Base-by-base conservation (phyloP, 92 coral and sea anemone species). In the Hydrozoanthus gracilis region DNA sequence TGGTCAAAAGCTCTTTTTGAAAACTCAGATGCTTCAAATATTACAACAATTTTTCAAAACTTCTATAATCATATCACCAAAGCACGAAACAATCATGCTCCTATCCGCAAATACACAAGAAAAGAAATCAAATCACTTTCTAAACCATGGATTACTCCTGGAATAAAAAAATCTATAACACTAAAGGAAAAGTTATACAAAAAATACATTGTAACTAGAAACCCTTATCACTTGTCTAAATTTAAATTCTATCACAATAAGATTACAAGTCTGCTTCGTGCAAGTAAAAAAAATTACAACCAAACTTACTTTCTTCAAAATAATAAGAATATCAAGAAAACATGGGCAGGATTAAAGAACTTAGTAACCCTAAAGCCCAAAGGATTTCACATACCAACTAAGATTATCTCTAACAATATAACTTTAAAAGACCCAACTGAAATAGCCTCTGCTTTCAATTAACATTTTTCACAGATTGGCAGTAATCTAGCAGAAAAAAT, bases 301-400 rank as follows among this genome's bases (percentile, higher is more conserved):
- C 86, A 89, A 27, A 84, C 52, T 35, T 88, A 83, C 55, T 86
- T 89, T 50, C 76, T 69, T 56, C 76, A 50, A 58, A 89, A 89
- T 66, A 83, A 71, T 27, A 86, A 76, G 7, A 49, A 76, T 61
- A 75, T 76, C 73, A 76, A 86, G 77, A 64, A 62, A 6, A 76
- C 83, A 49, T 86, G 88, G 88, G 71, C 86, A 86, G 88, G 69
- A 86, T 73, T 86, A 74, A 74, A 86, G 88, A 86, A 55, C 83
- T n/a, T 86, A 15, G 50, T 84, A 11, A 71, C 89, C 58, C 48
- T 89, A 16, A 78, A 87, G 70, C 86, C 78, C 6, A 87, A 65
- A 78, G 89, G 78, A 35, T 87, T 69, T 54, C 78, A 87, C 79
- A 20, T 71, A 51, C 87, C 58, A 82, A 61, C 86, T 61, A 82